These are phyloP conservation scores for Schizaphis graminum DNA, from an alignment of 2,888 invertebrate genomes.

Conservation along the genomic window DNA sequence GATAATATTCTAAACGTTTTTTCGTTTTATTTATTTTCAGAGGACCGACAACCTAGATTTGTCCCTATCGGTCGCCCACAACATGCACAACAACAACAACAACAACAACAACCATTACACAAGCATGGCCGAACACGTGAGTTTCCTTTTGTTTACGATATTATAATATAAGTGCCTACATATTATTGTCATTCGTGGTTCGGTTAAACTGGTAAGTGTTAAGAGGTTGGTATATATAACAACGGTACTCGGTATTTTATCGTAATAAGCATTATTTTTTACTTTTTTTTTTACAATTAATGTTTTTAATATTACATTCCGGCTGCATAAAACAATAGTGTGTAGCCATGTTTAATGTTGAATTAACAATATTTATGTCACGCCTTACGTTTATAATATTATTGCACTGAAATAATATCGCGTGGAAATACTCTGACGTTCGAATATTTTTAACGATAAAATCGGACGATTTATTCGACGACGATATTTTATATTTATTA, in stretches of 20 bases:
- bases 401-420: background rate
- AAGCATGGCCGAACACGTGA: constrained; percentile 77
- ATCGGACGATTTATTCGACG: background rate
- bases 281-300: background rate
- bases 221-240: background rate
- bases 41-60: constrained; percentile 82
- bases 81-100: constrained; percentile 70
- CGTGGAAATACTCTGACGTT: background rate
- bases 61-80: constrained; percentile 78
- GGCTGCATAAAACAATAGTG: background rate
- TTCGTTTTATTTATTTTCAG: constrained; percentile 75
- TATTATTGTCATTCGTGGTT: background rate
- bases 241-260: background rate
- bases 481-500: background rate
- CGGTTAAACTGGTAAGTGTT: background rate
- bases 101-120: constrained; percentile 70
- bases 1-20: background rate
- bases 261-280: background rate
- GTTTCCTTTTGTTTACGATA: constrained; percentile 65
- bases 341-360: background rate
- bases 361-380: background rate
- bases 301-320: background rate
- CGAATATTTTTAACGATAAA: background rate
- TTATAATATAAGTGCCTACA: background rate
- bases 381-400: background rate